Evolutionary conservation across 2,113 vertebrate species (phyloP), one percentile per base, ranked within the genome.

Genomic region (Bettongia penicillata): DNA sequence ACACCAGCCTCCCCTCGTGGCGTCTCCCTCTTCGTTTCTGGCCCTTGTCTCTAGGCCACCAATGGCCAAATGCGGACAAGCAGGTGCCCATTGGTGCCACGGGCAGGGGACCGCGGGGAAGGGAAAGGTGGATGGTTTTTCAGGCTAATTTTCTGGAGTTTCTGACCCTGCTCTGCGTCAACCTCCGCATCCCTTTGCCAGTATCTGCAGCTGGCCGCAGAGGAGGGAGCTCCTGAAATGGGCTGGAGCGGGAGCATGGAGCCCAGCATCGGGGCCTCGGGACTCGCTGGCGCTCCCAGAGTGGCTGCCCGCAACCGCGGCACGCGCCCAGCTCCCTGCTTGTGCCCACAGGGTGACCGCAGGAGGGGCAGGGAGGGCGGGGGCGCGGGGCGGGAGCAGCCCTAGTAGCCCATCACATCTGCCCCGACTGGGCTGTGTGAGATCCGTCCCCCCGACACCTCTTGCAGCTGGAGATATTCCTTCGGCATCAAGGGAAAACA

Each of bases 111-210:
- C 16, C 19, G 0, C 1, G 19, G n/a, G n/a, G 19, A 43, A 43
- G 16, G 6, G n/a, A 8, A 43, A 6, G 19, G 0, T 25, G 2
- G 19, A 8, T 22, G 97, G 98, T 98, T 95, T 98, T 98, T 97
- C 96, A 98, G 97, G 97, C 97, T 98, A 97, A 97, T 98, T 98
- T 98, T 97, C 97, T 98, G 98, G 98, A 98, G 98, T 98, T 99
- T 98, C 98, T 98, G 98, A 98, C 98, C 98, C 98, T 98, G 98
- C 97, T 98, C 97, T 98, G 98, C 98, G 98, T 98, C 98, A 99
- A 98, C 96, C 98, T n/a, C 97, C 97, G 98, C 98, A 98, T 99
- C 98, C 98, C 98, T 98, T 98, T 96, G 97, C 98, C 98, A 97
- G 98, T 37, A 37, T 37, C 61, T 16, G 61, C 61, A 68, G 12